Evolutionary conservation across 2,113 vertebrate genomes (phyloP).

Genomic region (Harpagus bidentatus): DNA sequence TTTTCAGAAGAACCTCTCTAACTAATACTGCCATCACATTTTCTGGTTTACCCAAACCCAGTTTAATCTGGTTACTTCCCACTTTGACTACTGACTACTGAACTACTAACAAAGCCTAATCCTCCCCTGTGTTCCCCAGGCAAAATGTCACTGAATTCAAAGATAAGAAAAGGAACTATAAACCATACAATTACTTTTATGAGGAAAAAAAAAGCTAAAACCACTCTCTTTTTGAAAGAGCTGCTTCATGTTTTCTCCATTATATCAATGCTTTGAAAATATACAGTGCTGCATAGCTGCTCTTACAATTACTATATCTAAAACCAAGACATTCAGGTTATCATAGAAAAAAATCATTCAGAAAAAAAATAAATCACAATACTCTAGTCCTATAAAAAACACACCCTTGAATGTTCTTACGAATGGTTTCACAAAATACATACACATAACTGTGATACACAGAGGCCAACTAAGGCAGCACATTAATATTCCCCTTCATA

Average conservation of each 20-base stretch:
- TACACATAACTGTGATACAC: not conserved
- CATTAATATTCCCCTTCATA: not conserved
- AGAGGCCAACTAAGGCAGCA: not conserved
- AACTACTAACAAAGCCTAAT: not conserved
- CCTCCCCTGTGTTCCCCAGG: not conserved
- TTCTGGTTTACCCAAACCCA: not conserved
- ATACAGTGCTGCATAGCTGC: not conserved
- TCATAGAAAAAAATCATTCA: not conserved
- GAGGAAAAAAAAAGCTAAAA: not conserved
- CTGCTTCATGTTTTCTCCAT: not conserved
- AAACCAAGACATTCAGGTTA: not conserved
- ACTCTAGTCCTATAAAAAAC: not conserved
- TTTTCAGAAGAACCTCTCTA: not conserved
- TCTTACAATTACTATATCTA: not conserved
- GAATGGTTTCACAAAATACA: not conserved
- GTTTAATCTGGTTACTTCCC: not conserved
- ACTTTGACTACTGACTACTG: not conserved
- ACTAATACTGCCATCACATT: not conserved
- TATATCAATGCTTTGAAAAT: not conserved
- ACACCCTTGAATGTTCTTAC: not conserved
- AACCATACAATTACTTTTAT: not conserved
- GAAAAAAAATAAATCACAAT: not conserved
- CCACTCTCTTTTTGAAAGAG: not conserved
- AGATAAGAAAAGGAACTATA: not conserved
- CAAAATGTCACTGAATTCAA: not conserved